Conservation (phyloP, 2,888 invertebrate species). For the Zeuzera pyrina region DNA sequence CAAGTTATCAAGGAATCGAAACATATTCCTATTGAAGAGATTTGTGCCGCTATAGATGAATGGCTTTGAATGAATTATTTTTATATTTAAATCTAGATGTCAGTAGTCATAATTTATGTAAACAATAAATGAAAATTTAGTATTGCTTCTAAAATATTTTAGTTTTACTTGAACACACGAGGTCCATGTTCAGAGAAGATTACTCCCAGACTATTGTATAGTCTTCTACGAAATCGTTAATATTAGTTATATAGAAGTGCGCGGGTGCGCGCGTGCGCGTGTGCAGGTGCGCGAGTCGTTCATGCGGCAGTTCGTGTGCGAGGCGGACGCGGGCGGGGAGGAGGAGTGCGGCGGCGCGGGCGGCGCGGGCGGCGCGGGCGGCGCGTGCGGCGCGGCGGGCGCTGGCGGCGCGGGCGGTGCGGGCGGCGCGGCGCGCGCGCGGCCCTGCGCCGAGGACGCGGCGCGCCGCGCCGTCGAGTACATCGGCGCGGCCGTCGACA, state of each 20-base stretch:
- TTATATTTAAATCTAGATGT: too few species aligned
- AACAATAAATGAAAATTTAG: too few species aligned
- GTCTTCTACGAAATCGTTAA: not conserved
- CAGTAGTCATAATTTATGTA: too few species aligned
- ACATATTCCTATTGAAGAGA: too few species aligned
- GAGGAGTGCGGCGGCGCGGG: constrained; percentile 67
- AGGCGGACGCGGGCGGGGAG: constrained; percentile 89
- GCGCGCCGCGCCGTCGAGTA: constrained; percentile 56
- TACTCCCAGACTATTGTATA: too few species aligned
- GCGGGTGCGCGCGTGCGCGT: not conserved
- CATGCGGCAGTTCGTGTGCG: constrained; percentile 97
- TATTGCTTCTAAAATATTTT: too few species aligned
- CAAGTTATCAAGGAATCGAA: too few species aligned
- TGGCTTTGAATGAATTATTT: too few species aligned
- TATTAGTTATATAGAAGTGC: not conserved
- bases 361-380: constrained; percentile 6
- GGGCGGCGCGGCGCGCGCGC: too few species aligned
- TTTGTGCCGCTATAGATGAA: too few species aligned
- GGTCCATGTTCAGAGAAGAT: too few species aligned
- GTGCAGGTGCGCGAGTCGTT: constrained; percentile 95
- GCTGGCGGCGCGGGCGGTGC: constrained; percentile 16
- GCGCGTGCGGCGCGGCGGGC: constrained; percentile 7
- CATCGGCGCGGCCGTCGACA: constrained; percentile 44
- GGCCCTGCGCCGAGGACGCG: constrained; percentile 26
- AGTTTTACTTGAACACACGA: too few species aligned